A percentile compares a stretch with the other conserved stretches of the same genome.
These are phyloP conservation scores for Cydia strobilella DNA, from an alignment of 1,140 invertebrate species.

Conservation along the genomic window DNA sequence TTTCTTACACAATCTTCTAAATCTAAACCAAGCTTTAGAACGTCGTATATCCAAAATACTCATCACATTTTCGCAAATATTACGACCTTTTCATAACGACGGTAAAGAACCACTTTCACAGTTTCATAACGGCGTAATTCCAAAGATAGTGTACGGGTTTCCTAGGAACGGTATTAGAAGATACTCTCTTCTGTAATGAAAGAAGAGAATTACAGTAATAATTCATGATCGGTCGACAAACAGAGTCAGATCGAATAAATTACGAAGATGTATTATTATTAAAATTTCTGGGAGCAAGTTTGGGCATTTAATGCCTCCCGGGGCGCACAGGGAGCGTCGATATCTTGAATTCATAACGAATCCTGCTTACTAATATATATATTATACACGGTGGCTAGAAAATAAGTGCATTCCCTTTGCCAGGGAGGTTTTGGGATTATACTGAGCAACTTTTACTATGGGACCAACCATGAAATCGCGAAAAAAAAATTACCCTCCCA, in stretches of 20 bases:
- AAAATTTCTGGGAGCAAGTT: constrained; percentile 58
- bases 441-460: too few species aligned
- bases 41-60: background rate
- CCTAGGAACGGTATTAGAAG: background rate
- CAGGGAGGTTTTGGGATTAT: too few species aligned
- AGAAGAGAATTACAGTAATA: constrained; percentile 13
- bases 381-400: too few species aligned
- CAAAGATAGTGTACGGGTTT: background rate
- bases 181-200: background rate
- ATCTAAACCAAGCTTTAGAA: too few species aligned
- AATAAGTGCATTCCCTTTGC: too few species aligned
- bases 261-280: constrained; percentile 65
- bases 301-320: constrained; percentile 49
- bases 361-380: too few species aligned
- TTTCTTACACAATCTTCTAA: too few species aligned
- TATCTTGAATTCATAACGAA: background rate
- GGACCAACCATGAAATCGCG: too few species aligned
- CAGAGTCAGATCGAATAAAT: constrained; percentile 53
- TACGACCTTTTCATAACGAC: background rate
- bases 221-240: constrained; percentile 41
- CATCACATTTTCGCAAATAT: background rate
- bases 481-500: too few species aligned
- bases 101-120: background rate
- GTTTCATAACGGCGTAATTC: background rate
- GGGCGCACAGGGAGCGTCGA: constrained; percentile 35